Evolutionary conservation across 64 coral and sea anemone species (phyloP), one percentile per base, ranked within the genome.

Genomic region (Pocillopora damicornis): DNA sequence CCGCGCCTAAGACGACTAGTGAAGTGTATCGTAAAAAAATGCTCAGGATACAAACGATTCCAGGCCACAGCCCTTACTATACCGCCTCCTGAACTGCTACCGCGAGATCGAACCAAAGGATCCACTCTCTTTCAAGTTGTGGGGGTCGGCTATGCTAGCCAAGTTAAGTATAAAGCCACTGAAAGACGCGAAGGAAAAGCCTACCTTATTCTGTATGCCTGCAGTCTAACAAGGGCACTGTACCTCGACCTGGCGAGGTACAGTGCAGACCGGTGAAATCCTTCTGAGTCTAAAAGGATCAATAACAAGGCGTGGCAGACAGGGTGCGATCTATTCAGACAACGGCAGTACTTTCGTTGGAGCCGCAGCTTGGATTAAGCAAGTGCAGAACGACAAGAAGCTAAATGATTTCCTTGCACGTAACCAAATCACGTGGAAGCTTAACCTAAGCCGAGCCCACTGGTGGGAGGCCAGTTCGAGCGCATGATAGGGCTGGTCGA

Each of bases 191-290:
- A 91, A 58, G 90, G 81, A 30, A 91, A 92, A 30, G 90, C 87
- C 42, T 89, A 89, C 76, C 73, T 93, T 17, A 64, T 93, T 42
- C 78, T 93, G 36, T 18, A 86, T 12, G 77, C 92, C 60, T 61
- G 60, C 60, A 61, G 60, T 61, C 14, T 61, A 1, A 61, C 60
- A 38, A 77, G 75, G 37, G 30, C 75, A 77, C 75, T 18, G 42
- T 38, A 75, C 73, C 73, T 75, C 14, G 73, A 75, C 73, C 73
- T 75, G 73, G 2, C 73, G 73, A 75, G 23, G 36, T 35, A 34
- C 30, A 35, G 30, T 75, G 73, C 5, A 75, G 73, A 36, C 73
- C 73, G 36, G 73, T 17, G 67, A 94, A 68, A 86, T 88, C 59
- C 68, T 77, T 13, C 62, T 64, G 16, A 83, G 72, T 13, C 61